Base-by-base conservation (phyloP, 2,888 invertebrate genomes). In the Metellina segmentata region DNA sequence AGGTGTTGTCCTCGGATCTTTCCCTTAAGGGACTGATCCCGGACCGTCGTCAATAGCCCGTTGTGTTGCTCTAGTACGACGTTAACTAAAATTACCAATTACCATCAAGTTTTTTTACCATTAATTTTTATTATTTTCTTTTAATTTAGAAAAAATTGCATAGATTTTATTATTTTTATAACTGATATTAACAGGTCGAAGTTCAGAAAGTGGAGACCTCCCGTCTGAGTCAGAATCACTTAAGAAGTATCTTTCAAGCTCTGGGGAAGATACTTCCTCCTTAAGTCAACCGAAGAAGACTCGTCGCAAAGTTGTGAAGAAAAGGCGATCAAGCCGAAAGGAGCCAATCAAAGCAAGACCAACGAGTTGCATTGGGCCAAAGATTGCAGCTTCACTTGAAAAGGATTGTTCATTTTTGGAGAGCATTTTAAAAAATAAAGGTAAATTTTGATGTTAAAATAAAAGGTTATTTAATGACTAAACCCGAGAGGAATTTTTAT, bases 381-480 rank as follows among this genome's bases (percentile, higher is more conserved):
- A 74, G 52, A 78, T 91, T 7, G 51, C 87, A 7, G 72, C 70
- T 19, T 82, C 81, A n/a, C 79, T 91, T 0, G 78, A 51, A 16
- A 77, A 91, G 49, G 91, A 91, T 19, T 77, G 72, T 70, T 48
- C 34, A 1, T 91, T 91, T 69, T 51, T 91, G 13, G 87, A 91
- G 9, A 74, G 78, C 6, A 77, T 91, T 13, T 34, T 91, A 20
- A 82, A 83, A 88, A 78, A 91, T 20, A 91, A 83, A 78, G 87
- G 91, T 87, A 7, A 49, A 13, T 49, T 48, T 48, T 0, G 34
- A 48, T 75, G 20, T n/a, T 8, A 72, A 72, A 34, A 34, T 34
- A 72, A 72, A 72, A 72, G 16, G 8, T n/a, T 8, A 5, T 72
- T n/a, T 72, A 1, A 72, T 72, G 8, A 7, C 19, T 8, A 72